A percentile compares a stretch with the other conserved stretches of the same genome.
These are phyloP conservation scores for Pristiophorus japonicus DNA, from an alignment of 2,113 vertebrate species.

Conservation along the genomic window DNA sequence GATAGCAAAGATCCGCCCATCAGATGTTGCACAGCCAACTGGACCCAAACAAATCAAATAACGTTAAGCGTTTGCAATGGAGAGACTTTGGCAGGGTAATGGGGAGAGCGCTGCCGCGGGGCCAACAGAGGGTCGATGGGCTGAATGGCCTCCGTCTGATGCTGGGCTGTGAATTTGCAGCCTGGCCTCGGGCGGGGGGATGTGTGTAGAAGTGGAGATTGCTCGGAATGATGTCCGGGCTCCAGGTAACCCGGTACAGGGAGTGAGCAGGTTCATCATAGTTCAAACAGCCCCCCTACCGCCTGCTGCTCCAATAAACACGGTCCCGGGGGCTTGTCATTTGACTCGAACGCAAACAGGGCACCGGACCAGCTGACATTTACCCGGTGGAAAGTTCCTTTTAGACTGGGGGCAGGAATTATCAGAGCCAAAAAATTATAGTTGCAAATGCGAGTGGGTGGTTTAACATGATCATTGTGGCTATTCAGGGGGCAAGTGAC, in stretches of 20 bases:
- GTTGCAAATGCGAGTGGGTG: not conserved
- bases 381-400: not conserved
- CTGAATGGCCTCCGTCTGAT: too few relatives aligned
- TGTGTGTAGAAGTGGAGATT: not conserved
- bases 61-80: too few relatives aligned
- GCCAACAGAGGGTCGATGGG: too few relatives aligned
- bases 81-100: too few relatives aligned
- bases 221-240: too few relatives aligned
- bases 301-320: too few relatives aligned
- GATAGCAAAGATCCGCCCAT: not conserved
- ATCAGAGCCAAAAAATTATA: not conserved
- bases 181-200: not conserved
- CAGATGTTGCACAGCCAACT: too few relatives aligned
- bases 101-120: too few relatives aligned
- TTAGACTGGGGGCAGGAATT: not conserved
- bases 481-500: not conserved
- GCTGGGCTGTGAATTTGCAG: not conserved
- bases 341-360: not conserved
- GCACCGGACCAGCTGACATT: not conserved
- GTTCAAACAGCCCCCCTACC: not conserved
- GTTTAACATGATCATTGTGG: not conserved
- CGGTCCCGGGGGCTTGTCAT: not conserved
- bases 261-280: not conserved
- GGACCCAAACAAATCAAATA: too few relatives aligned
- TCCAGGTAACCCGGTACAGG: too few relatives aligned